phyloP scores from a whole-genome alignment of 1,140 invertebrate genomes.

The Ceratina australensis region DNA sequence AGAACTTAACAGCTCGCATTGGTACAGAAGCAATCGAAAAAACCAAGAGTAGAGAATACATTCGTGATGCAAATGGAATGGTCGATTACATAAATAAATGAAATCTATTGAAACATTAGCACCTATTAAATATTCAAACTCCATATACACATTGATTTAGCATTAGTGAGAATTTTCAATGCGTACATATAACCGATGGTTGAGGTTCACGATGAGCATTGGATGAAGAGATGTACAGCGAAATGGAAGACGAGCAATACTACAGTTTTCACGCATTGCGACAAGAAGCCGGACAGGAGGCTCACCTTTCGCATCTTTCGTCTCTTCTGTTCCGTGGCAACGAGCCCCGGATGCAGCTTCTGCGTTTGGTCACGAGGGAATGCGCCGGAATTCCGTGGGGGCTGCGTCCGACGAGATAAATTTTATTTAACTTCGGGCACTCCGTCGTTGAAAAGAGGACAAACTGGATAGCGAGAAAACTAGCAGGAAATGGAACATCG shows the following conservation, averaged over 20 bases:
- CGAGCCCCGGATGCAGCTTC: constrained; percentile 51
- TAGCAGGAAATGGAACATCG: neutral
- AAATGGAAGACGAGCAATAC: constrained; percentile 10
- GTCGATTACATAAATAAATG: constrained; percentile 7
- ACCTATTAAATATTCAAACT: constrained; percentile 18
- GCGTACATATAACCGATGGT: too few species aligned
- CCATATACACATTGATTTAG: too few species aligned
- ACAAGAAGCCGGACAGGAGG: constrained; percentile 17
- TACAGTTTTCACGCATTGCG: constrained; percentile 53
- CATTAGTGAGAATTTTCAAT: too few species aligned
- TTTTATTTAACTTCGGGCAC: constrained; percentile 65
- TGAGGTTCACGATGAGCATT: neutral
- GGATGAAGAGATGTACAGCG: constrained; percentile 15
- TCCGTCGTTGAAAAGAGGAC: constrained; percentile 2
- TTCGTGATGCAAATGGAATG: constrained; percentile 6
- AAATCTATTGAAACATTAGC: constrained; percentile 28
- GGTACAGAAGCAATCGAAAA: constrained; percentile 1
- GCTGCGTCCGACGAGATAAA: constrained; percentile 66
- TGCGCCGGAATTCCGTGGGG: constrained; percentile 65
- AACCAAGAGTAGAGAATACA: constrained; percentile 12
- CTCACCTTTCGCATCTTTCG: neutral
- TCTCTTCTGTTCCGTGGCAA: constrained; percentile 36
- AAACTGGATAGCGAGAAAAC: neutral
- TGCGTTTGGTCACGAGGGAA: constrained; percentile 52
- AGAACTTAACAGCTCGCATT: constrained; percentile 11